Percentiles rank a stretch among this genome's conserved stretches.
These are phyloP conservation scores for Galeruca laticollis DNA, from an alignment of 2,888 invertebrate species.

Conservation along the genomic window DNA sequence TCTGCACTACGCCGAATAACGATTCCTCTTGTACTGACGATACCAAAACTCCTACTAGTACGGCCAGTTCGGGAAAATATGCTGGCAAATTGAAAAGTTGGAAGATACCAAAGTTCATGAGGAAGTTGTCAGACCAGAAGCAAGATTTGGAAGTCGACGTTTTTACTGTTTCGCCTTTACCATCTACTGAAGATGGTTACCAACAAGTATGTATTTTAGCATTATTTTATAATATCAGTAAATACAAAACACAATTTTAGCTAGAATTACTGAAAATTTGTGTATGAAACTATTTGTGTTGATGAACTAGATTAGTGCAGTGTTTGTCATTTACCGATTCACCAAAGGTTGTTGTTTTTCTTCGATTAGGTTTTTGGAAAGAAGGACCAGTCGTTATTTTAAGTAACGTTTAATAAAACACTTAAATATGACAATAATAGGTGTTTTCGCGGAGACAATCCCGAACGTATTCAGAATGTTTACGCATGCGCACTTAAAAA, in stretches of 20 bases:
- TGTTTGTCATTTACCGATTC: too few relatives aligned
- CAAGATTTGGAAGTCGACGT: conserved; percentile 58
- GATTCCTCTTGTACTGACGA: conserved; percentile 58
- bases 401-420: too few relatives aligned
- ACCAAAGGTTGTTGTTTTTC: too few relatives aligned
- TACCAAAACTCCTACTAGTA: conserved; percentile 77
- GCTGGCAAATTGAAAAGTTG: conserved; percentile 73
- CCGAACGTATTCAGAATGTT: too few relatives aligned
- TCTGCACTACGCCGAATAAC: conserved; percentile 33
- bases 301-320: too few relatives aligned
- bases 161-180: conserved; percentile 52
- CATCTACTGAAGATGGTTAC: conserved; percentile 55
- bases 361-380: too few relatives aligned
- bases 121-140: conserved; percentile 67
- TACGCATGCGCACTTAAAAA: too few relatives aligned
- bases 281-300: not conserved
- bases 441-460: too few relatives aligned
- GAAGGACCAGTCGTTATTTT: too few relatives aligned
- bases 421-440: too few relatives aligned
- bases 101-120: conserved; percentile 78
- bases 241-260: too few relatives aligned
- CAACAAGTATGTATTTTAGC: conserved; percentile 51
- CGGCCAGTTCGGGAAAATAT: conserved; percentile 71
- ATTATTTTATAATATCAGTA: conserved; percentile 4
- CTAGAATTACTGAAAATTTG: not conserved